Base-by-base conservation (phyloP, 2,888 invertebrate species). In the Agrochola macilenta region DNA sequence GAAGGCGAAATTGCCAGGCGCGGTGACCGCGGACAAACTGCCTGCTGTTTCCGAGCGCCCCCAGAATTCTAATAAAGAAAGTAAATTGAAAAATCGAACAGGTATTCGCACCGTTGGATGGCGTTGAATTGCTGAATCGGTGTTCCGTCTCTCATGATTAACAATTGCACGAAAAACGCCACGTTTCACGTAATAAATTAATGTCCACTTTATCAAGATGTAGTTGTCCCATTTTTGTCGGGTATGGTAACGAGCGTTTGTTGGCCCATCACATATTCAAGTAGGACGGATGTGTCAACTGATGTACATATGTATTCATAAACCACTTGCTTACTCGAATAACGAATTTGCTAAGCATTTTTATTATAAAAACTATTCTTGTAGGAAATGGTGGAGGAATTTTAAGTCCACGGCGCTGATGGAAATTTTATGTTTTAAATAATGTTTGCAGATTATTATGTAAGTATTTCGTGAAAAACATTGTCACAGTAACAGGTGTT, bases 11-110 rank as follows among this genome's bases (percentile, higher is more conserved):
- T 91, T 90, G 88, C 88, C 79, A 79, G 71, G 68, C 83, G 83
- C 84, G 82, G 89, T 90, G 89, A 90, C 90, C 90, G 87, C 89
- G 83, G 88, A 92, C 91, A 92, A 91, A 93, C 89, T 90, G 90
- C 88, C 89, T 85, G 85, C 88, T 89, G 89, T 89, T 91, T 80
- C 86, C 89, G 86, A 89, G 90, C 89, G 89, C 89, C 87, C 84
- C 81, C 87, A 88, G 91, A 91, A 90, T 92, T 92, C 90, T 92
- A 91, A 93, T 92, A 92, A 89, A 91, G 89, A 89, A 84, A 90
- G 84, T 85, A 91, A 92, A 93, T 93, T 93, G 91, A 90, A 93
- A 91, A 93, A 91, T 90, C 87, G 89, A 89, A 87, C 88, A 85
- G 90, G 89, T 90, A 90, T 90, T 88, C 87, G 86, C 81, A 80